Base-by-base conservation (phyloP, 2,888 invertebrate genomes). In the Geophilus truncorum region DNA sequence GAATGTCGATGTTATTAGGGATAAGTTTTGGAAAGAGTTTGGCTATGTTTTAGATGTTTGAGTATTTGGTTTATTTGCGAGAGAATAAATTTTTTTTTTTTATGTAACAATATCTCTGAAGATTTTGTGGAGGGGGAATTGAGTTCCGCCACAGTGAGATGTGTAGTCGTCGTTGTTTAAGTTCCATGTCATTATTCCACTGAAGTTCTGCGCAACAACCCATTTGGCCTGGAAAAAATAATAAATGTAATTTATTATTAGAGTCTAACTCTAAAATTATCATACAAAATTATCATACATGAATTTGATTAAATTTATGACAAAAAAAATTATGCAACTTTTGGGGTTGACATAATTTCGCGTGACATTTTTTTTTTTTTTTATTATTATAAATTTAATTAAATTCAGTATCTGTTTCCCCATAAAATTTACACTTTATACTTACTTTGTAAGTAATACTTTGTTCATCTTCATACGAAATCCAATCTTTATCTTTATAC, bases 21-120 rank as follows among this genome's bases (percentile, higher is more conserved):
- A 95, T 80, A 89, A 89, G 82, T 97, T 96, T 88, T 98, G 97
- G 97, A 90, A 90, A 82, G 90, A 91, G 40, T 91, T 96, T 88
- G 85, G 86, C 12, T 83, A 85, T 80, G 84, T 87, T 30, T 75
- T 84, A n/a, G n/a, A n/a, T n/a, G n/a, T n/a, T n/a, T n/a, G n/a
- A n/a, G n/a, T n/a, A n/a, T n/a, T n/a, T n/a, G n/a, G n/a, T n/a
- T n/a, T n/a, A n/a, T n/a, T n/a, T n/a, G n/a, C n/a, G 12, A 79
- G 36, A 79, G 15, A 40, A n/a, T 34, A 9, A 34, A 34, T 34
- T 34, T 34, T 5, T 34, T 34, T 34, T 34, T 34, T 5, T 34
- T 34, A 34, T n/a, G n/a, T n/a, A n/a, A 62, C 57, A 62, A 62
- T 62, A 62, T 78, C 25, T 78, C 36, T 1, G 7, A 80, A n/a